Conservation (phyloP, 2,888 invertebrate genomes). For the Bibio marci region DNA sequence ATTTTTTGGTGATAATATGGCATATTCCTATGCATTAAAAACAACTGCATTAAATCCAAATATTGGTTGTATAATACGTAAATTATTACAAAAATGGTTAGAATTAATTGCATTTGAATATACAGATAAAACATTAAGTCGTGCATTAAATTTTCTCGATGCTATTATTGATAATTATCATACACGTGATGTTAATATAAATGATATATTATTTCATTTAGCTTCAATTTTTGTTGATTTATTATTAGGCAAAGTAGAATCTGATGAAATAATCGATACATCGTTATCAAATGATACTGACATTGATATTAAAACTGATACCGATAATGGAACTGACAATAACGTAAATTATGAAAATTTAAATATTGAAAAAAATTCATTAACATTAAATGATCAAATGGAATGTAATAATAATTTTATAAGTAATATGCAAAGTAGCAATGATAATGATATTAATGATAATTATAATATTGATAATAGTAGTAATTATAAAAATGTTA, state of each 20-base stretch:
- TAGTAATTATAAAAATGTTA: too few species aligned
- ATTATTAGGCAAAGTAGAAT: constrained; percentile 15
- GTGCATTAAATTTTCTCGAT: constrained; percentile 23
- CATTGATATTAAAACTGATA: too few species aligned
- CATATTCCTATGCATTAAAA: constrained; percentile 15
- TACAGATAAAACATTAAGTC: constrained; percentile 17
- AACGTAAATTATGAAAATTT: too few species aligned
- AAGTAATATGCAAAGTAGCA: too few species aligned
- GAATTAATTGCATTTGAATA: constrained; percentile 25
- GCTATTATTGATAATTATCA: constrained; percentile 22
- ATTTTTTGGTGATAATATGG: constrained; percentile 18
- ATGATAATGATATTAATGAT: too few species aligned
- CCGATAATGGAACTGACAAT: too few species aligned
- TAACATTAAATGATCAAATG: too few species aligned
- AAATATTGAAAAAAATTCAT: too few species aligned
- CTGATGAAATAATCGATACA: too few species aligned
- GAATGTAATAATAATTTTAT: too few species aligned
- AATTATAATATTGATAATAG: too few species aligned
- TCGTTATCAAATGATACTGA: too few species aligned
- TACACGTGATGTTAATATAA: constrained; percentile 19
- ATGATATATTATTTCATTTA: constrained; percentile 23
- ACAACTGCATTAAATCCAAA: constrained; percentile 20
- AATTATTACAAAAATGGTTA: constrained; percentile 22
- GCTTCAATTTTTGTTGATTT: constrained; percentile 25
- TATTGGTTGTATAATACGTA: constrained; percentile 23